These are phyloP conservation scores for Caenorhabditis macrosperma DNA, from an alignment of 2,888 invertebrate species.

Conservation along the genomic window DNA sequence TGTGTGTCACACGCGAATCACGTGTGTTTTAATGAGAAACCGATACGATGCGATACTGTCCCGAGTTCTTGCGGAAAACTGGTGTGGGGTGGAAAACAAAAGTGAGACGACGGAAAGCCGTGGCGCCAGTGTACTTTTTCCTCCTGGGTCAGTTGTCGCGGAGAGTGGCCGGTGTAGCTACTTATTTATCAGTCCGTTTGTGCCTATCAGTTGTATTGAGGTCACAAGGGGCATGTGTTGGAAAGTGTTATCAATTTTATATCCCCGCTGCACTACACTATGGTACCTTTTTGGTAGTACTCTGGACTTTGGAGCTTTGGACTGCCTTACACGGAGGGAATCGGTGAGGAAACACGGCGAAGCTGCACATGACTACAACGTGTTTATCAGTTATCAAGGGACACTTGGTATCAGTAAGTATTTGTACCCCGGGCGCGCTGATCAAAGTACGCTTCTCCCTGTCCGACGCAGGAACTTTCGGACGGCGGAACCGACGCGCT, in stretches of 20 bases:
- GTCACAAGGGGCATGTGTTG: constrained; percentile 6
- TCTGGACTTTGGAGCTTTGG: constrained; percentile 28
- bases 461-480: constrained; percentile 16
- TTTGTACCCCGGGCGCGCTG: constrained; percentile 18
- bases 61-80: constrained; percentile 10
- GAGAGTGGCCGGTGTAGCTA: constrained; percentile 7
- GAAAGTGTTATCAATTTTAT: not conserved
- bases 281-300: constrained; percentile 13
- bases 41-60: not conserved
- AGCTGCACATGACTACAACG: constrained; percentile 51
- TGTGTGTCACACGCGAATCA: constrained; percentile 46
- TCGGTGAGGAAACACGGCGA: not conserved
- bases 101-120: not conserved
- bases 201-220: constrained; percentile 36
- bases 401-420: constrained; percentile 20
- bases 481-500: constrained; percentile 13
- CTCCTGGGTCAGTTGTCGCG: constrained; percentile 23
- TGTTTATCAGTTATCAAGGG: constrained; percentile 36
- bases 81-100: constrained; percentile 1
- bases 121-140: constrained; percentile 9
- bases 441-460: constrained; percentile 43
- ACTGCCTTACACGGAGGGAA: not conserved
- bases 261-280: constrained; percentile 3
- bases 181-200: not conserved
- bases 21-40: constrained; percentile 12